A percentile compares a stretch with the other conserved stretches of the same genome.
Conservation (phyloP, 2,797 vertebrate species). For the Novumbra hubbsi region DNA sequence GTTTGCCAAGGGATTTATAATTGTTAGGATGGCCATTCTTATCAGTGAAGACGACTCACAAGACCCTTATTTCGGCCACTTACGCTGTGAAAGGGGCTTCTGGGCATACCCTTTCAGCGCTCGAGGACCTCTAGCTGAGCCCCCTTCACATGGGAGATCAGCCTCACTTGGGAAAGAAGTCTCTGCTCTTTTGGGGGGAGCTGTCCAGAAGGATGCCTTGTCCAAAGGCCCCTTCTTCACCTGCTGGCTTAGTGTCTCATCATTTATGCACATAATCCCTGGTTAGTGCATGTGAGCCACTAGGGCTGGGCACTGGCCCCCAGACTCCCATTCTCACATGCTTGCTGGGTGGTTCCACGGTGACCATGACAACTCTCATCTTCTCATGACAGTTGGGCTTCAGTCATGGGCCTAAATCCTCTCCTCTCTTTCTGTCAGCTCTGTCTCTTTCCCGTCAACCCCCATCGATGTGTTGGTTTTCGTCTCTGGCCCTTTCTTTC, state of each 20-base stretch:
- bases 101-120: conserved; percentile 78
- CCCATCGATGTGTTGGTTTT: conserved; percentile 46
- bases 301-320: conserved; percentile 61
- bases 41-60: conserved; percentile 86
- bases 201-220: conserved; percentile 66
- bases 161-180: conserved; percentile 68
- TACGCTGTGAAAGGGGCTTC: conserved; percentile 80
- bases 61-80: conserved; percentile 81
- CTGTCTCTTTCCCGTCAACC: conserved; percentile 60
- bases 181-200: conserved; percentile 52
- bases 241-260: conserved; percentile 88
- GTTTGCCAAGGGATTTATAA: conserved; percentile 72
- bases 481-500: conserved; percentile 37
- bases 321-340: conserved; percentile 62
- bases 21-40: conserved; percentile 85
- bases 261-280: conserved; percentile 93
- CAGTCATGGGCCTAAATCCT: conserved; percentile 67
- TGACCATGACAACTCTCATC: conserved; percentile 71
- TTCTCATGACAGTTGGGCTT: conserved; percentile 74
- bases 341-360: conserved; percentile 69
- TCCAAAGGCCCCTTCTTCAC: conserved; percentile 78
- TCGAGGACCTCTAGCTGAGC: conserved; percentile 76
- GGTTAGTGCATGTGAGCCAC: conserved; percentile 76
- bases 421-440: conserved; percentile 51
- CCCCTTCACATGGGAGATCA: conserved; percentile 71